Evolutionary conservation across 1,140 invertebrate genomes (phyloP), one percentile per base, ranked within the genome.

Genomic region (Carcinoscorpius rotundicauda): DNA sequence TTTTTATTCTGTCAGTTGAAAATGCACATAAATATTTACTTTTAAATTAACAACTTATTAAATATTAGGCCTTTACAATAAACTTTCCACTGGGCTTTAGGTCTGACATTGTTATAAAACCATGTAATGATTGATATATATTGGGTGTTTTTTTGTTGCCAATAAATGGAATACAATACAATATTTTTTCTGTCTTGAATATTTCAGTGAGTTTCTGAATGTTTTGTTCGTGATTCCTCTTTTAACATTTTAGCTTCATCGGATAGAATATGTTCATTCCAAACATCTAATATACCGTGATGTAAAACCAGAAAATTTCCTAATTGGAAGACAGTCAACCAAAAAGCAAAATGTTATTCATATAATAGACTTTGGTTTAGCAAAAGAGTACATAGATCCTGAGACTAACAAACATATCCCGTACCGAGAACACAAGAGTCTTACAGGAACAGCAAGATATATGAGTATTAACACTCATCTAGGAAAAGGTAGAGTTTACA

Each of bases 401-500:
- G 95, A 98, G 85, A 95, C 91, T 79, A 94, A 97, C 84, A 98
- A 97, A 83, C 97, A 99, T 83, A 99, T 99, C 84, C 95, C 96
- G 72, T 99, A 98, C 82, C 88, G 95, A 84, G 97, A 99, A 84
- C 95, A 99, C 83, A 99, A 99, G 82, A 97, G 93, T 78, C 84
- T 99, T 74, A 99, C 97, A 63, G 84, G 84, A 52, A 85, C 97
- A 70, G 96, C 96, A 72, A 87, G 97, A 79, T 99, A 99, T 81
- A 99, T 99, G 97, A 98, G 94, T 79, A 99, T 99, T 79, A 98
- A 99, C 80, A 98, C 96, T 75, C 97, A 99, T 85, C 87, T 98
- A 83, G 97, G 97, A 74, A 97, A 97, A 89, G 88, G 89, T 91
- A 79, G 50, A 59, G 52, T 60, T 29, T 29, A 29, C 29, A 29